Base-by-base conservation (phyloP, 2,113 vertebrate genomes). In the Leucoraja erinaceus region DNA sequence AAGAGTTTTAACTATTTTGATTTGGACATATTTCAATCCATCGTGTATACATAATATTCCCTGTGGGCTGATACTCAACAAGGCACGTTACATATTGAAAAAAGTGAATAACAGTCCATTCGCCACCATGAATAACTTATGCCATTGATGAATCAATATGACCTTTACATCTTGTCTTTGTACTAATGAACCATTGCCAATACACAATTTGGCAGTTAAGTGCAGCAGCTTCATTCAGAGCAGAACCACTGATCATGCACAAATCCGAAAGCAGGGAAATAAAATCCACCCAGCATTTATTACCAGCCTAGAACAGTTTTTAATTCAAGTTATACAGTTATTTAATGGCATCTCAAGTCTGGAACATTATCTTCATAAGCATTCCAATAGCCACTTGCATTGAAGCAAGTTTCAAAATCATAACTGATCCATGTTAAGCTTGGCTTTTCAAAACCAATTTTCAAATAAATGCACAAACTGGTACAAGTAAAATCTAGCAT, bases 341-440 rank as follows among this genome's bases (percentile, higher is more conserved):
- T 88, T 88, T 88, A 88, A 88, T 88, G 83, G 83, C 83, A 88
- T 88, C 83, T 88, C 83, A 86, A 88, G 83, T 88, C 28, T 88
- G 83, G 83, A 88, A 88, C 83, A 88, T 88, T 66, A 88, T 88
- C 83, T 88, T 88, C 83, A 88, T 88, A 88, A 88, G 83, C 83
- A 88, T 88, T 88, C 83, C 83, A 88, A 88, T 16, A 88, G 59
- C 28, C 56, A 63, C 83, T 88, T 88, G 83, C 83, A 66, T 18
- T 88, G 83, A 88, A 88, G 83, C 83, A 61, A 88, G 28, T 88
- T n/a, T 88, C 31, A 88, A 88, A 88, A 63, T 88, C 83, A 88
- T 88, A 88, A 18, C 83, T 88, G 83, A 88, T 63, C 59, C 59
- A 63, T 28, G 28, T 88, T 88, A 88, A 63, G 59, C 59, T 88